Base-by-base conservation (phyloP, 1,140 invertebrate genomes). In the Mycetomoellerius zeteki region DNA sequence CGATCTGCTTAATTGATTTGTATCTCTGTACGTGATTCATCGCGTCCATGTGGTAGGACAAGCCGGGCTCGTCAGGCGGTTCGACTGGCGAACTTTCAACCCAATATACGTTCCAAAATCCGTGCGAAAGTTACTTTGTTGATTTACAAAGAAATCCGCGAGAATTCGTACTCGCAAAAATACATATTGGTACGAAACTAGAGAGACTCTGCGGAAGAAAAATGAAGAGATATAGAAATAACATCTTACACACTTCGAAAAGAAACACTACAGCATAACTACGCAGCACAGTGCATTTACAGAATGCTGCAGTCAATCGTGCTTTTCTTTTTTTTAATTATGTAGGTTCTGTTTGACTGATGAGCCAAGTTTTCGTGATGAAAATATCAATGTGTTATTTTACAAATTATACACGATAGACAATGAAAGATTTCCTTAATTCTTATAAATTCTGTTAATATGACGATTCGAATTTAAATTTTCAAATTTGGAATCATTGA, bases 1-100 rank as follows among this genome's bases (percentile, higher is more conserved):
- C 92, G 89, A 94, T 93, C 92, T 94, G 94, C 94, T 95, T 95
- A 94, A 93, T 94, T 75, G 43, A 73, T 88, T 94, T 95, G 86
- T 94, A 94, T 94, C 85, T 95, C 80, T 95, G 89, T 93, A 92
- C 89, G 89, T 93, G 91, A 91, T 82, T 90, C 90, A 91, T 91
- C 77, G 30, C 58, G 64, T 81, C 47, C 50, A 50, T 50, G 16
- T 47, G 24, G 54, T 58, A 81, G 50, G 50, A 56, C 78, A 43
- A 71, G 50, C 50, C 69, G 43, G 24, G 52, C 52, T 72, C 19
- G 19, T 65, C 65, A 27, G 47, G 47, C 71, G 52, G 19, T 47
- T 82, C 47, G 12, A 58, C 24, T 24, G 65, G 21, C 16, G 21
- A 82, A 67, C 56, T 47, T 58, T 56, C 33, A 14, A 82, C 14